phyloP scores from a whole-genome alignment of 35 echinoderm and acorn worm species.

The Apostichopus parvimensis region DNA sequence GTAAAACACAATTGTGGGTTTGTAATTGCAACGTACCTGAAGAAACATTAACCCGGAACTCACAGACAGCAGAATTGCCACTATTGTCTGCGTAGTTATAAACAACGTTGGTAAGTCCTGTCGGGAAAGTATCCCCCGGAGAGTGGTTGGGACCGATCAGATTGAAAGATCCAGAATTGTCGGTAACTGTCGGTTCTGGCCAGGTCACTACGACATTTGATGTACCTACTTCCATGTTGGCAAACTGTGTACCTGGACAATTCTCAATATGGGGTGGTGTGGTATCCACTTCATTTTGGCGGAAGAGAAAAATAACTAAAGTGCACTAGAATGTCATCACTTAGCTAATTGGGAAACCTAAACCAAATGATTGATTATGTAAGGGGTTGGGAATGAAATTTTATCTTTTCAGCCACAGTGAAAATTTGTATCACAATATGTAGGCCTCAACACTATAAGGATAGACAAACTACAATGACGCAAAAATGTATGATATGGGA shows the following conservation, averaged over 20 bases:
- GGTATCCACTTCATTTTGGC: not conserved
- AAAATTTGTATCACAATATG: no score
- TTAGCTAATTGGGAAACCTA: no score
- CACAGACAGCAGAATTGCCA: conserved; percentile 29
- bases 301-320: no score
- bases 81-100: conserved; percentile 41
- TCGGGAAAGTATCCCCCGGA: conserved; percentile 3
- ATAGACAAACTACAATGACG: no score
- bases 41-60: conserved; percentile 3
- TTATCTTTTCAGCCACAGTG: no score
- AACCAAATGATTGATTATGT: no score
- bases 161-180: conserved; percentile 50
- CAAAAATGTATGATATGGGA: no score
- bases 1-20: no score
- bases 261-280: not conserved
- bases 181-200: conserved; percentile 65
- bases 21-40: not conserved
- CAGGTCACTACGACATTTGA: conserved; percentile 55
- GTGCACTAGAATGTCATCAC: no score
- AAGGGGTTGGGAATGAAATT: no score
- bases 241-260: not conserved
- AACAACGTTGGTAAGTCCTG: conserved; percentile 13
- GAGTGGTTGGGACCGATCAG: not conserved
- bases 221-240: not conserved
- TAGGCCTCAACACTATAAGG: no score